Conservation (phyloP, 2,113 vertebrate species). For the Pachyramphus minor region DNA sequence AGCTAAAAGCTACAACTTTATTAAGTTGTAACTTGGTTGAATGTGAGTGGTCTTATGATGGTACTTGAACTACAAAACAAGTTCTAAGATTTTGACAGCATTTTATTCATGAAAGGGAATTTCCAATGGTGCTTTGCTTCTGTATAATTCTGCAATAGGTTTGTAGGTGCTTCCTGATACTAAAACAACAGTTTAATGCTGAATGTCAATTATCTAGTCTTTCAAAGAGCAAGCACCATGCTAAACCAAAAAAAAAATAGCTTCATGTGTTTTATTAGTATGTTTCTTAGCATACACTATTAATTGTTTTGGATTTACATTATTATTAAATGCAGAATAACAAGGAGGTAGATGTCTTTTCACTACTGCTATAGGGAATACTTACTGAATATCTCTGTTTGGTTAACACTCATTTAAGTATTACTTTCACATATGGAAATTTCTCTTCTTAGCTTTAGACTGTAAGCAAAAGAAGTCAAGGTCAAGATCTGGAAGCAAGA, state of each 20-base stretch:
- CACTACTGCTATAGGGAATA: neutral
- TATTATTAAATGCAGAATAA: neutral
- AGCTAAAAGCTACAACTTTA: neutral
- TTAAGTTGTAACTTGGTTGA: neutral
- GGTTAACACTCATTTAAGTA: neutral
- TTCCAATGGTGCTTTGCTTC: neutral
- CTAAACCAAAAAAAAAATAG: neutral
- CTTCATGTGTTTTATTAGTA: neutral
- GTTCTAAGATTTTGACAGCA: neutral
- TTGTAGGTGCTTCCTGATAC: neutral
- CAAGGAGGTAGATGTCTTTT: constrained; percentile 7
- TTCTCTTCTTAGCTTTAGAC: constrained; percentile 82
- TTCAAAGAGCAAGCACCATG: neutral
- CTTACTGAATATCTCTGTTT: constrained; percentile 12
- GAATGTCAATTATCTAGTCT: neutral
- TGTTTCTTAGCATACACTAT: neutral
- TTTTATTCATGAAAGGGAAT: neutral
- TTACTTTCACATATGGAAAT: constrained; percentile 42
- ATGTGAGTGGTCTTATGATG: neutral
- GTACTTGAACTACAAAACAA: neutral
- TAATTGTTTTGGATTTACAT: neutral
- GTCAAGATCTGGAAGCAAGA: constrained; percentile 90
- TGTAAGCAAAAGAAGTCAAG: constrained; percentile 91
- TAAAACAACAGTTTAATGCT: neutral
- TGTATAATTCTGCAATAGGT: neutral